phyloP scores from a whole-genome alignment of 2,113 vertebrate species.

The Scytalopus superciliaris region DNA sequence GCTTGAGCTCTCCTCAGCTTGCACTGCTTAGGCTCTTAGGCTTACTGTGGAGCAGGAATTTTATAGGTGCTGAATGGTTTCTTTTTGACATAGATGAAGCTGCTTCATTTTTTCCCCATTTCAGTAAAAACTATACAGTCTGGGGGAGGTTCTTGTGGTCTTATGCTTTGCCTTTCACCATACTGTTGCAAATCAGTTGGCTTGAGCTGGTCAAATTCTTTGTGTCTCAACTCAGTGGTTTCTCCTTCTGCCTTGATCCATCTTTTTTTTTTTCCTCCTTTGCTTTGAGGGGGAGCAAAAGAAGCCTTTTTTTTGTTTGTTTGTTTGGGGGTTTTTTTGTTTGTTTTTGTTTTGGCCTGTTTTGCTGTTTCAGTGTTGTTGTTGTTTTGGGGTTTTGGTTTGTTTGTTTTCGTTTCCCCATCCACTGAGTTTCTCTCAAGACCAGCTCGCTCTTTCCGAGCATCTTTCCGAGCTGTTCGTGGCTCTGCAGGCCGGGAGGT shows the following conservation, averaged over 20 bases:
- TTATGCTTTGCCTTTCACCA: not conserved
- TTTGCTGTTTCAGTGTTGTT: not conserved
- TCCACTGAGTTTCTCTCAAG: fast-evolving
- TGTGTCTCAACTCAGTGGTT: fast-evolving
- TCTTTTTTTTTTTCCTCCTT: not conserved
- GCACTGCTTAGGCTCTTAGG: not conserved
- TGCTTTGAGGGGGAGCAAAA: not conserved
- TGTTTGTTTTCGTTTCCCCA: not conserved
- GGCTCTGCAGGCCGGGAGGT: conserved; percentile 5
- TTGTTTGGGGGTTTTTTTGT: not conserved
- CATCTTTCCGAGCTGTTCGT: fast-evolving
- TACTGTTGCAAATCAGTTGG: not conserved
- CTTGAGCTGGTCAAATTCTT: not conserved
- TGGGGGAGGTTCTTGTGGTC: not conserved
- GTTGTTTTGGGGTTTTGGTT: not conserved
- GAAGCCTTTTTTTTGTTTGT: not conserved
- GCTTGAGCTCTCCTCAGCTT: not conserved
- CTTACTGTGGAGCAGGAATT: not conserved
- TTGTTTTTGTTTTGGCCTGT: not conserved
- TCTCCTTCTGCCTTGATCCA: not conserved
- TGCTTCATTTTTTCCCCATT: not conserved
- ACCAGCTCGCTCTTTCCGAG: fast-evolving
- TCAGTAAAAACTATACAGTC: fast-evolving
- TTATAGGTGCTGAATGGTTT: not conserved
- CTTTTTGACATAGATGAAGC: fast-evolving